These are phyloP conservation scores for Cygnus atratus DNA, from an alignment of 2,113 vertebrate species.

Conservation along the genomic window DNA sequence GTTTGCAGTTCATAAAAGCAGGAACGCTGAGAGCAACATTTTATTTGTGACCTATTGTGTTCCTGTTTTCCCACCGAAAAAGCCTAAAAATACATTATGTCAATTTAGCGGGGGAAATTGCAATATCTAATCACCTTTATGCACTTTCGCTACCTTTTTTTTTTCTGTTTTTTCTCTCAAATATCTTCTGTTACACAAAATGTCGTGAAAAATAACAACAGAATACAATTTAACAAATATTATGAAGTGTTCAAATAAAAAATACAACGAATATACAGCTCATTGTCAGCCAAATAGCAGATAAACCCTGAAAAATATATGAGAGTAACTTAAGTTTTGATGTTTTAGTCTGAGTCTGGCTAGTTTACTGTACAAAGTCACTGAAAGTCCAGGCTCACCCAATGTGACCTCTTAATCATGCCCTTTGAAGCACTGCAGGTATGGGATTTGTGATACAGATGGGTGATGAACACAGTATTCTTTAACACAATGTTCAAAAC, in stretches of 20 bases:
- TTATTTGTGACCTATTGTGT: not conserved
- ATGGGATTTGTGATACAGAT: not conserved
- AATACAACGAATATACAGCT: not conserved
- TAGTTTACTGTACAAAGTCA: not conserved
- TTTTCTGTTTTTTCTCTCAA: not conserved
- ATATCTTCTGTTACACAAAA: not conserved
- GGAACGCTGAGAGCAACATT: not conserved
- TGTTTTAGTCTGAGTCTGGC: not conserved
- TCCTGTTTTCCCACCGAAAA: not conserved
- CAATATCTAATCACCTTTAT: not conserved
- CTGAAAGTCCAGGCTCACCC: not conserved
- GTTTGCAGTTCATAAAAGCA: conserved; percentile 45
- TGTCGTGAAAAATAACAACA: not conserved
- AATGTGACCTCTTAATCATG: not conserved
- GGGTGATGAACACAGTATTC: not conserved
- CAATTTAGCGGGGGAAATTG: not conserved
- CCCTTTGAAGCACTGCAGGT: not conserved
- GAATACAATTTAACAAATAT: not conserved
- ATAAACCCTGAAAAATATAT: not conserved
- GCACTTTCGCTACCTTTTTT: not conserved
- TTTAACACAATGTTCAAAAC: not conserved
- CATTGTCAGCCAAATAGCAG: not conserved
- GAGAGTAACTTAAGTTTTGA: not conserved
- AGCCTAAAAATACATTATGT: not conserved
- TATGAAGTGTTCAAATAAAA: not conserved